Evolutionary conservation across 2,888 invertebrate species (phyloP), one percentile per base, ranked within the genome.

Genomic region (Drosophila mimica): DNA sequence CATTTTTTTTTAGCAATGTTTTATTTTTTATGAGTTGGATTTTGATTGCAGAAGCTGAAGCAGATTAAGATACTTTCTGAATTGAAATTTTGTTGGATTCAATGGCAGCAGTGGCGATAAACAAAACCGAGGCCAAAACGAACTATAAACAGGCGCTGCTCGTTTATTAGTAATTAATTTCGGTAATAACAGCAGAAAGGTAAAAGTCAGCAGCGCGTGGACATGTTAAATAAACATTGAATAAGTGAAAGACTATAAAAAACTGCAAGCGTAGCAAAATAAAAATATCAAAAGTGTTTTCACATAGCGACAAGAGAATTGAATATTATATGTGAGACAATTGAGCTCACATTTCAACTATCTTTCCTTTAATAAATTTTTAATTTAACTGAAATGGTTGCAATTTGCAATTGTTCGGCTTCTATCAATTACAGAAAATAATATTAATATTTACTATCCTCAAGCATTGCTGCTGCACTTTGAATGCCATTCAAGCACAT

Each of bases 81-180:
- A 53, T 68, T 28, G 4, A 52, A 40, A 61, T 51, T 49, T 49
- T 80, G 70, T 46, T 63, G 13, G 62, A 69, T 67, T 70, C 83
- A 67, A 68, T 76, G 67, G 79, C 70, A 72, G 71, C 75, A 72
- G 61, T 54, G 71, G 36, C 68, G 36, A 69, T 85, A 85, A 74
- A 79, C 72, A 76, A 76, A 70, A 40, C 58, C 66, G 43, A 62
- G 71, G 67, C 72, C 66, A 73, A 74, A 71, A 58, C 48, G 83
- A 62, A 58, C 43, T 69, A 68, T 90, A 85, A 86, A 90, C 83
- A 76, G 71, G 34, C 67, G 72, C 49, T 61, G 85, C 59, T 68
- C 70, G 81, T 90, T 88, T 88, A 86, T 81, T 81, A 75, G 71
- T 76, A 90, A 86, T 88, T 86, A 88, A 86, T 90, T 86, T 88